Percentiles rank a stretch among this genome's conserved stretches.
Evolutionary conservation across 1,140 invertebrate species (phyloP).

Genomic region (Listronotus oregonensis): DNA sequence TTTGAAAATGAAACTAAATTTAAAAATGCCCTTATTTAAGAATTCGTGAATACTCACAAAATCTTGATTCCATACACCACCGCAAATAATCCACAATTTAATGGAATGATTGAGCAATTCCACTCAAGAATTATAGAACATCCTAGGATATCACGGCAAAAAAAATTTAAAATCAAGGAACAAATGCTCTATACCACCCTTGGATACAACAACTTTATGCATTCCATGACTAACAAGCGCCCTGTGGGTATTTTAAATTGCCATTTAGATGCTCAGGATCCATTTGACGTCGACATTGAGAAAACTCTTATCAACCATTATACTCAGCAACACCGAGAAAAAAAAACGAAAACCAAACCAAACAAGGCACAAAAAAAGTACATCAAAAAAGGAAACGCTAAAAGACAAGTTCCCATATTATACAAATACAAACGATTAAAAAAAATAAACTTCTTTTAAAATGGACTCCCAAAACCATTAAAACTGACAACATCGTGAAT

Average conservation of each 20-base stretch:
- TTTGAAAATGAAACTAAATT: no score
- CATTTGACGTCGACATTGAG: conserved; percentile 7
- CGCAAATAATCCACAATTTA: conserved; percentile 38
- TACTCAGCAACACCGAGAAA: no score
- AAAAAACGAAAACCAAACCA: no score
- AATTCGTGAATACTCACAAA: conserved; percentile 38
- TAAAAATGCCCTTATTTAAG: conserved; percentile 32
- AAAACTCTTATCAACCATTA: no score
- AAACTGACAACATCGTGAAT: no score
- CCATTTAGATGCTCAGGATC: conserved; percentile 11
- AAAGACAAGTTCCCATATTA: no score
- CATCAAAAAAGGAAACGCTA: no score
- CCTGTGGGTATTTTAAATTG: conserved; percentile 25
- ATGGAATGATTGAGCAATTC: conserved; percentile 37
- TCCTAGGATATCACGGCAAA: conserved; percentile 32
- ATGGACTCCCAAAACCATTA: no score
- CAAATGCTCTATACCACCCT: conserved; percentile 23
- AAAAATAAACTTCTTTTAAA: no score
- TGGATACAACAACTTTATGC: conserved; percentile 41
- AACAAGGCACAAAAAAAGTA: no score
- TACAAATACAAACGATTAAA: no score
- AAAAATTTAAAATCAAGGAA: conserved; percentile 18
- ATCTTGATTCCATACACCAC: conserved; percentile 13
- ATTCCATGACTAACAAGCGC: conserved; percentile 31
- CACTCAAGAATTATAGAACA: conserved; percentile 44